Evolutionary conservation across 2,113 vertebrate species (phyloP).

Genomic region (Chamaea fasciata): DNA sequence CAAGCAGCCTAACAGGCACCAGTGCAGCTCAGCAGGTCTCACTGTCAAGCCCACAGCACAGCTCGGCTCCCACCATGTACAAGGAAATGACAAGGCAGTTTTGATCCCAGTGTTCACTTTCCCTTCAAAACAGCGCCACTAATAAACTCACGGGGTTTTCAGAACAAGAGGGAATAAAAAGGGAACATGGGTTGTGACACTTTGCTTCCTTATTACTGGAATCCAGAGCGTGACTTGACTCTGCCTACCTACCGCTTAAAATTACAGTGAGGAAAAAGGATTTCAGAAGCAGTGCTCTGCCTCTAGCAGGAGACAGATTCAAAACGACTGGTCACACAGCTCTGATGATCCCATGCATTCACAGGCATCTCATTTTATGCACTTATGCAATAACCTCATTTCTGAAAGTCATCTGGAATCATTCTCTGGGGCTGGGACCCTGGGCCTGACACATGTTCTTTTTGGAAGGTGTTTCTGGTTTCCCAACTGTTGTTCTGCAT

Average conservation of each 20-base stretch:
- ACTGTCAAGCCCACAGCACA: background rate
- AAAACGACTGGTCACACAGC: background rate
- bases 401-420: constrained; percentile 43
- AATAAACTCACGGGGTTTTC: background rate
- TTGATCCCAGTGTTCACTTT: background rate
- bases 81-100: background rate
- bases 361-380: background rate
- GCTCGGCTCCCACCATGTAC: background rate
- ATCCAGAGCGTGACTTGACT: background rate
- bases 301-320: background rate
- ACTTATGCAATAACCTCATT: constrained; percentile 24
- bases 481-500: constrained; percentile 7
- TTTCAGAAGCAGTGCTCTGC: background rate
- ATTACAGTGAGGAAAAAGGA: background rate
- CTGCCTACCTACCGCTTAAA: background rate
- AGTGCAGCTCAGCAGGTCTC: background rate
- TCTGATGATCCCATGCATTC: background rate
- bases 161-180: background rate
- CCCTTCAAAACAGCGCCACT: background rate
- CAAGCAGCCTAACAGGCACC: background rate
- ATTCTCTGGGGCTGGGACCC: background rate
- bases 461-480: constrained; percentile 41
- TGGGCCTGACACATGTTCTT: constrained; percentile 27
- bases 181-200: background rate
- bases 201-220: background rate